Conservation (phyloP, 2,888 invertebrate species). For the Odiellus spinosus region DNA sequence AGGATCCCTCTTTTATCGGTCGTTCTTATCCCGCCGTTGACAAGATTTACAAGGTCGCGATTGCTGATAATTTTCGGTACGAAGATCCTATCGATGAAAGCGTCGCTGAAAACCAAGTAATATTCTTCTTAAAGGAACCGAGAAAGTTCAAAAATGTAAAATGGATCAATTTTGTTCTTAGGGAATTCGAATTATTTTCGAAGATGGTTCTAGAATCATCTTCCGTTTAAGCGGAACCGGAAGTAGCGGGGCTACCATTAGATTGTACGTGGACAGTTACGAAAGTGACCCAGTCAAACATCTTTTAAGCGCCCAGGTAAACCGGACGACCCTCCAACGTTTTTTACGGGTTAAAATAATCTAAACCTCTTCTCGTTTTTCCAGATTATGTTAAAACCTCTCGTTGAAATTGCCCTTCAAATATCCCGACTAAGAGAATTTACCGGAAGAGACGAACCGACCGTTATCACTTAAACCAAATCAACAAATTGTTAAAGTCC, state of each 20-base stretch:
- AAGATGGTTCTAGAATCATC: slow-evolving; percentile 84
- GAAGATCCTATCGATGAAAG: slow-evolving; percentile 88
- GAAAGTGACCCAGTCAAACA: slow-evolving; percentile 46
- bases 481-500: too few relatives aligned
- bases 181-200: slow-evolving; percentile 85
- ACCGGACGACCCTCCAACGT: not conserved
- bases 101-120: slow-evolving; percentile 69
- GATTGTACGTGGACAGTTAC: slow-evolving; percentile 89
- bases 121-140: slow-evolving; percentile 1
- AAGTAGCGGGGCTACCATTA: slow-evolving; percentile 91
- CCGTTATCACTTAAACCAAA: slow-evolving; percentile 62
- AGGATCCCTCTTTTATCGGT: slow-evolving; percentile 35
- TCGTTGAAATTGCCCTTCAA: slow-evolving; percentile 71
- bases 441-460: slow-evolving; percentile 79
- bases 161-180: slow-evolving; percentile 28
- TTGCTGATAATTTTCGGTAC: slow-evolving; percentile 87
- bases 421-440: slow-evolving; percentile 63
- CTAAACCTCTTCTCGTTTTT: not conserved
- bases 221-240: slow-evolving; percentile 93
- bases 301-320: slow-evolving; percentile 33
- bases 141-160: too few relatives aligned
- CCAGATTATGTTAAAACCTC: slow-evolving; percentile 58
- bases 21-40: slow-evolving; percentile 28
- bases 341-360: not conserved
- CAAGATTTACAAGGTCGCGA: slow-evolving; percentile 55